These are phyloP conservation scores for Baronia brevicornis DNA, from an alignment of 2,888 invertebrate genomes.

Conservation along the genomic window DNA sequence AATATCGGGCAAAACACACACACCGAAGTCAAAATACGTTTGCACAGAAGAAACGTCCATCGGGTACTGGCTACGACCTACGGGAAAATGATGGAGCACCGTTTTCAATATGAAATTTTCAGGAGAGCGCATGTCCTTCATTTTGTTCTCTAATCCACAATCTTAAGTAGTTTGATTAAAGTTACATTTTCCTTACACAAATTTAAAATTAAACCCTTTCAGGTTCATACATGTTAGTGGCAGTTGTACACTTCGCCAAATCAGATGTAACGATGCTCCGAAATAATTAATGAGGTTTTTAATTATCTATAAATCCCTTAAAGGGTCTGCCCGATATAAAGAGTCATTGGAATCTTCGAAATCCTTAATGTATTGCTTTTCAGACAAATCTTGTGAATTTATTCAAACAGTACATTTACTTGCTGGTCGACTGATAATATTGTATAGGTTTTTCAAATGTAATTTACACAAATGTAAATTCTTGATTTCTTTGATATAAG, in stretches of 20 bases:
- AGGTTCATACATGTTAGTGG: neutral
- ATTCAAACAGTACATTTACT: neutral
- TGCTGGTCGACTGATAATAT: no score
- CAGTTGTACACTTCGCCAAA: conserved; percentile 13
- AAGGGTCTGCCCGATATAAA: conserved; percentile 4
- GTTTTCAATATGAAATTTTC: neutral
- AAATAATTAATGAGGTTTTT: conserved; percentile 15
- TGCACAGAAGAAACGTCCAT: neutral
- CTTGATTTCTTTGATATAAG: no score
- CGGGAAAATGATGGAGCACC: conserved; percentile 12
- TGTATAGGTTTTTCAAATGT: no score
- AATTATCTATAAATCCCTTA: conserved; percentile 13
- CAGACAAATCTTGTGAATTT: neutral
- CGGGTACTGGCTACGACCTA: conserved; percentile 7
- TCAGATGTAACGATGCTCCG: conserved; percentile 12
- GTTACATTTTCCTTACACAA: neutral
- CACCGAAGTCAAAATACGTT: neutral
- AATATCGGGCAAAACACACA: neutral
- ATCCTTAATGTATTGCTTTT: conserved; percentile 7
- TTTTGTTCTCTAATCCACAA: neutral
- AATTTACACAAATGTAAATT: no score
- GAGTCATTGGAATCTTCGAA: conserved; percentile 7
- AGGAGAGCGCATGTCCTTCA: conserved; percentile 6
- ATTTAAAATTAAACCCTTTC: neutral
- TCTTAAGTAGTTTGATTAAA: neutral